Percentiles rank a stretch among this genome's conserved stretches.
Evolutionary conservation across 2,797 vertebrate genomes (phyloP).

Genomic region (Geotrypetes seraphini): DNA sequence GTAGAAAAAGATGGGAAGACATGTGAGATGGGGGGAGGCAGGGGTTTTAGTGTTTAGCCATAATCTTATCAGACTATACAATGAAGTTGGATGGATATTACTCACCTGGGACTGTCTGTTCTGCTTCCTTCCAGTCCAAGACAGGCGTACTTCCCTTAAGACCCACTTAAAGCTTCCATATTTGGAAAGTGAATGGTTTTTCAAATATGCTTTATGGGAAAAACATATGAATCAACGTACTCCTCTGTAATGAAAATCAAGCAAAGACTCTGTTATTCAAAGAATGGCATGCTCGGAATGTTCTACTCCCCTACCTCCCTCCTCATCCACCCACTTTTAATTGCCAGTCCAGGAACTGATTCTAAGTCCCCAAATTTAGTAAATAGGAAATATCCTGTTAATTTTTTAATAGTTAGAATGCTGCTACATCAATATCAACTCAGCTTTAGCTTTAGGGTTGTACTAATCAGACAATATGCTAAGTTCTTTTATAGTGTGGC

Average conservation of each 20-base stretch:
- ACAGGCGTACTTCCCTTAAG: constrained; percentile 5
- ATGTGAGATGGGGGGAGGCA: not conserved
- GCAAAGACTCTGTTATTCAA: constrained; percentile 14
- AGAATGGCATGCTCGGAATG: constrained; percentile 11
- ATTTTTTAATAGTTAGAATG: too few relatives aligned
- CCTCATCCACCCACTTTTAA: too few relatives aligned
- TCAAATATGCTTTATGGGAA: constrained; percentile 7
- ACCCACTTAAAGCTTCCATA: constrained; percentile 24
- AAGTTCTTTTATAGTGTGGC: too few relatives aligned
- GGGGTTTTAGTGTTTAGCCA: not conserved
- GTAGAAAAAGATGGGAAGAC: too few relatives aligned
- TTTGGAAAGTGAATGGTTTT: constrained; percentile 20
- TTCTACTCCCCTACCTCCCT: constrained; percentile 13
- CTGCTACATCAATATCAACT: too few relatives aligned
- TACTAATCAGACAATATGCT: too few relatives aligned
- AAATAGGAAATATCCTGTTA: too few relatives aligned
- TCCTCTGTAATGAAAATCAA: constrained; percentile 19
- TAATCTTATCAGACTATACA: constrained; percentile 8
- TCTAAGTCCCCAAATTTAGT: constrained; percentile 2
- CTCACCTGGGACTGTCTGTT: constrained; percentile 18
- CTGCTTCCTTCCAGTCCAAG: constrained; percentile 19
- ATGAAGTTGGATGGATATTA: constrained; percentile 15
- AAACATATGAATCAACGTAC: constrained; percentile 20
- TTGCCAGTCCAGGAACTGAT: not conserved
- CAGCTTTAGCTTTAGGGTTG: too few relatives aligned